A percentile compares a stretch with the other conserved stretches of the same genome.
phyloP scores from a whole-genome alignment of 2,113 vertebrate species.

The Gobiocypris rarus region DNA sequence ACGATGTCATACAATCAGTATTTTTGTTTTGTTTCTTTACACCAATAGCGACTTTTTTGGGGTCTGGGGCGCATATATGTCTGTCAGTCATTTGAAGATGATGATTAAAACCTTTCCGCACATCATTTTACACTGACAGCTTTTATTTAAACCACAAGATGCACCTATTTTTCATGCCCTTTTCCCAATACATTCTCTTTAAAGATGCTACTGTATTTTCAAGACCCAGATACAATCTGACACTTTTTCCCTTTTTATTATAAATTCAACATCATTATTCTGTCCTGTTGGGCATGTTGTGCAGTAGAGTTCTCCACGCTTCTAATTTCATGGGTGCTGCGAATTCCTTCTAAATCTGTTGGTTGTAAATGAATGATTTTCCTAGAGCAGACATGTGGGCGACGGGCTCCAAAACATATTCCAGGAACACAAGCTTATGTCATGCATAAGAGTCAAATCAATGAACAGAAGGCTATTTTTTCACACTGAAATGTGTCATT shows the following conservation, averaged over 20 bases:
- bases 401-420: slow-evolving; percentile 53
- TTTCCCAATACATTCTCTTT: background rate
- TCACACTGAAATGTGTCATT: slow-evolving; percentile 2
- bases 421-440: slow-evolving; percentile 9
- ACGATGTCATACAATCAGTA: background rate
- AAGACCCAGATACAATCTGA: background rate
- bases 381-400: slow-evolving; percentile 44
- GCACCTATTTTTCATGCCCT: background rate
- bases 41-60: background rate
- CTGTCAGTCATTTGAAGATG: background rate
- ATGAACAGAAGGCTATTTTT: slow-evolving; percentile 36
- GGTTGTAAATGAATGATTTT: slow-evolving; percentile 10
- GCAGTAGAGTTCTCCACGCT: background rate
- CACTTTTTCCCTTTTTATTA: background rate
- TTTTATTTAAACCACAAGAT: background rate
- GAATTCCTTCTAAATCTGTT: background rate
- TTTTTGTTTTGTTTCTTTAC: background rate
- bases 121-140: background rate
- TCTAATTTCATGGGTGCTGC: background rate
- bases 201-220: background rate
- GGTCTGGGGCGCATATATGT: background rate
- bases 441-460: background rate
- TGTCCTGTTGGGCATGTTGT: background rate
- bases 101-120: background rate
- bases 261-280: slow-evolving; percentile 11